These are phyloP conservation scores for Thymelicus lineola DNA, from an alignment of 2,888 invertebrate genomes.

Conservation along the genomic window DNA sequence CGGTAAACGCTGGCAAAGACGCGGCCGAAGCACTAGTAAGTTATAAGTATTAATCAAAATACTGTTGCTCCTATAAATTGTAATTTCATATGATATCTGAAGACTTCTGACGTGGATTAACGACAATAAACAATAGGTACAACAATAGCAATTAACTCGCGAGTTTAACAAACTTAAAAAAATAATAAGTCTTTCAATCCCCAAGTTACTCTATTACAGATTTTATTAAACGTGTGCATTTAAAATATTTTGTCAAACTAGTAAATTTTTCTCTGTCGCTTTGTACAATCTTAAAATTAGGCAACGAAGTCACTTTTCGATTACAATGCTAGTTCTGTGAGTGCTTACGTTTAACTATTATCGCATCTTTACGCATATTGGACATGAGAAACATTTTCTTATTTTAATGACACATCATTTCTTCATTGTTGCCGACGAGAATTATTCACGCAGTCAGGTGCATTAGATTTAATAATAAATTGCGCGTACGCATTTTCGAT, in stretches of 20 bases:
- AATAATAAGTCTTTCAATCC: neutral
- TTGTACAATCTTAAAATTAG: constrained; percentile 29
- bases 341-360: constrained; percentile 11
- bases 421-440: neutral
- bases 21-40: too few relatives aligned
- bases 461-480: too few relatives aligned
- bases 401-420: neutral
- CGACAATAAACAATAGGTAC: too few relatives aligned
- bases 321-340: constrained; percentile 8
- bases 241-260: constrained; percentile 8
- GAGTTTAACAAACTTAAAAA: too few relatives aligned
- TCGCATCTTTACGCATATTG: constrained; percentile 3
- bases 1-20: too few relatives aligned
- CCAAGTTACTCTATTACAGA: constrained; percentile 16
- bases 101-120: too few relatives aligned
- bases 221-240: constrained; percentile 13
- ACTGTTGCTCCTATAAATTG: too few relatives aligned
- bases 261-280: constrained; percentile 7
- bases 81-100: too few relatives aligned
- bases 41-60: too few relatives aligned
- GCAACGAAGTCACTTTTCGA: constrained; percentile 13
- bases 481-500: too few relatives aligned
- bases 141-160: too few relatives aligned
- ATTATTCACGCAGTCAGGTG: neutral
- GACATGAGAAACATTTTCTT: constrained; percentile 7